These are phyloP conservation scores for Chionoecetes opilio DNA, from an alignment of 1,140 invertebrate genomes.

Conservation along the genomic window DNA sequence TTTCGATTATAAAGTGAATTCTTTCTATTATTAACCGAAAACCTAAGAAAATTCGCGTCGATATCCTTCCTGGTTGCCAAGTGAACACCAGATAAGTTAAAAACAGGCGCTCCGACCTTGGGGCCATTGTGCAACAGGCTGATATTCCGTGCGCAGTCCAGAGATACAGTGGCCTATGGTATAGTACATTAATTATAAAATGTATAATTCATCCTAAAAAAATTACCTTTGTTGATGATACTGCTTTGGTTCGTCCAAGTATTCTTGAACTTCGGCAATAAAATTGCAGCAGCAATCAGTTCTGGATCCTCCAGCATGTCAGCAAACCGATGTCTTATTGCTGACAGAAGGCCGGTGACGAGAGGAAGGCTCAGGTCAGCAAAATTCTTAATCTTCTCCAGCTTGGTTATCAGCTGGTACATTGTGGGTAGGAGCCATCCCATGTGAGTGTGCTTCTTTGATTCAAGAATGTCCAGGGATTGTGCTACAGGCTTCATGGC, in stretches of 20 bases:
- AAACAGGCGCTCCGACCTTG: too few relatives aligned
- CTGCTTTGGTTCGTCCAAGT: not conserved
- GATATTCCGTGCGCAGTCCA: too few relatives aligned
- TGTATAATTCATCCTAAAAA: too few relatives aligned
- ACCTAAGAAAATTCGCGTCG: too few relatives aligned
- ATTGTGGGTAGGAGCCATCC: conserved; percentile 50
- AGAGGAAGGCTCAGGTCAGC: conserved; percentile 37
- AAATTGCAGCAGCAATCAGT: conserved; percentile 30
- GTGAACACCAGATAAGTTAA: too few relatives aligned
- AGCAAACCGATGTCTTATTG: conserved; percentile 34
- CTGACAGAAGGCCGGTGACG: conserved; percentile 16
- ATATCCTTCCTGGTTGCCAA: too few relatives aligned
- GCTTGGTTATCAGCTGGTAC: conserved; percentile 39
- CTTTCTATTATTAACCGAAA: too few relatives aligned
- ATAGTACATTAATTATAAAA: too few relatives aligned
- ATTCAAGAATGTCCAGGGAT: conserved; percentile 30
- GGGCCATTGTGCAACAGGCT: too few relatives aligned
- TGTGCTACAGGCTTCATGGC: conserved; percentile 36
- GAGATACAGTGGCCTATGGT: too few relatives aligned
- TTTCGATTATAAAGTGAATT: too few relatives aligned
- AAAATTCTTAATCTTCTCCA: conserved; percentile 36
- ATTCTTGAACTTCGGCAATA: conserved; percentile 46
- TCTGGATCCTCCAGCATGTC: conserved; percentile 44
- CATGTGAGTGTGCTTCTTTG: conserved; percentile 33
- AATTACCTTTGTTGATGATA: conserved; percentile 31